Evolutionary conservation across 30 jellyfish, hydroid and myxozoan species (phyloP), one percentile per base, ranked within the genome.

Genomic region (Nemopilema nomurai): DNA sequence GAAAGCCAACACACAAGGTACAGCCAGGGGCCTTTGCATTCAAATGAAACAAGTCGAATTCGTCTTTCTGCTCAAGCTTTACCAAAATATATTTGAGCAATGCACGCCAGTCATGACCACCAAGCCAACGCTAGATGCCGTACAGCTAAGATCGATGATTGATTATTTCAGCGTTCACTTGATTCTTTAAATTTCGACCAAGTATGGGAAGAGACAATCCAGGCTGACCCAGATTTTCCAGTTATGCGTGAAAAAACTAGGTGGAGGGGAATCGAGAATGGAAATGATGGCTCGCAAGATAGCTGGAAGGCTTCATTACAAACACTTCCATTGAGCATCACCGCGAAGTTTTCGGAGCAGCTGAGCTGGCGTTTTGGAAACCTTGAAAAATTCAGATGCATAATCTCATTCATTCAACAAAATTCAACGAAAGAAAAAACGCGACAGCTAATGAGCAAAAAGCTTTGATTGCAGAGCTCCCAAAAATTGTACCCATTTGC

Each of bases 201-300:
- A 29, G 68, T 53, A 29, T 83, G 92, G 92, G 81, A 52, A 21
- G 92, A 69, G 66, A 69, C 91, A n/a, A 13, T 57, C 49, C 72
- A 51, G 28, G 87, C 80, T 24, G 92, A 83, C 49, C 87, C 91
- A 3, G 69, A 18, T 22, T 71, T 83, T 25, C 92, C 92, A 50
- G 88, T 79, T 22, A 31, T 51, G 24, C 83, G 71, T 24, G 73
- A 69, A 63, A 68, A 85, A 77, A 84, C 86, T 7, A 90, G 95
- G n/a, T 86, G 89, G 89, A 67, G 95, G 51, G 80, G 75, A 78
- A 23, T 50, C 23, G 85, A 30, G 90, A 84, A 51, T 25, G 90
- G 51, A 69, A 76, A 0, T 19, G 83, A 76, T 27, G 85, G 95
- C 53, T 49, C 84, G 22, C 66, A 49, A 51, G 90, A 77, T 24